phyloP scores from a whole-genome alignment of 2,113 vertebrate species.

The Solea senegalensis region DNA sequence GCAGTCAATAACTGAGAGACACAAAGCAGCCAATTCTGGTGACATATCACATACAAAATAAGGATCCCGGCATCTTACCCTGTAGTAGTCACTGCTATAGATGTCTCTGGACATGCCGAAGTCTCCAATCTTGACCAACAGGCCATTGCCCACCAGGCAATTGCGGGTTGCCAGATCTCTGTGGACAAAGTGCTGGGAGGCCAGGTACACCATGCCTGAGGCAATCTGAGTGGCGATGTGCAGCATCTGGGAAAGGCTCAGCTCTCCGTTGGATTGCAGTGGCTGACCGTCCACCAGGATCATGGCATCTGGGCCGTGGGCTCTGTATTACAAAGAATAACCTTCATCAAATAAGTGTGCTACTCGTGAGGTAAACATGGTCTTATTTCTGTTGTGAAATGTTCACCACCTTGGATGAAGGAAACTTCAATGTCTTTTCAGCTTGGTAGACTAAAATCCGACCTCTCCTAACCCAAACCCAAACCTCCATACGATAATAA shows the following conservation, averaged over 20 bases:
- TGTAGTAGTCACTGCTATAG: constrained; percentile 99
- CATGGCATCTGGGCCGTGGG: constrained; percentile 96
- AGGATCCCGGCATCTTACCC: constrained; percentile 83
- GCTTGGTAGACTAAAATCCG: not conserved
- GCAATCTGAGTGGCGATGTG: constrained; percentile 96
- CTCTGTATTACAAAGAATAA: constrained; percentile 78
- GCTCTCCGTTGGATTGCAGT: constrained; percentile 92
- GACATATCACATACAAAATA: not conserved
- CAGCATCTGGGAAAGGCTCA: constrained; percentile 97
- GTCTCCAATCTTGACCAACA: constrained; percentile 98
- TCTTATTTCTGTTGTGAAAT: not conserved
- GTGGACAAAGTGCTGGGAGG: constrained; percentile 98
- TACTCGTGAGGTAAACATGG: not conserved
- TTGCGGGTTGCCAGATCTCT: constrained; percentile 98
- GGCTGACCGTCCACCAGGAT: constrained; percentile 97
- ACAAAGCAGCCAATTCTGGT: not conserved
- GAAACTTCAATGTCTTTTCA: not conserved
- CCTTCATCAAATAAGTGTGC: not conserved
- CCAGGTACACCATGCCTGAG: constrained; percentile 97
- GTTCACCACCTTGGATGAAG: not conserved
- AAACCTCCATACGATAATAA: constrained; percentile 38
- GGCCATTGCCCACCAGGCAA: constrained; percentile 94
- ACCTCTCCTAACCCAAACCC: constrained; percentile 2
- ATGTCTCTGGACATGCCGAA: constrained; percentile 99
- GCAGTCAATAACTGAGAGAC: not conserved